Conservation (phyloP, 2,113 vertebrate species). For the Melanotaenia duboulayi region DNA sequence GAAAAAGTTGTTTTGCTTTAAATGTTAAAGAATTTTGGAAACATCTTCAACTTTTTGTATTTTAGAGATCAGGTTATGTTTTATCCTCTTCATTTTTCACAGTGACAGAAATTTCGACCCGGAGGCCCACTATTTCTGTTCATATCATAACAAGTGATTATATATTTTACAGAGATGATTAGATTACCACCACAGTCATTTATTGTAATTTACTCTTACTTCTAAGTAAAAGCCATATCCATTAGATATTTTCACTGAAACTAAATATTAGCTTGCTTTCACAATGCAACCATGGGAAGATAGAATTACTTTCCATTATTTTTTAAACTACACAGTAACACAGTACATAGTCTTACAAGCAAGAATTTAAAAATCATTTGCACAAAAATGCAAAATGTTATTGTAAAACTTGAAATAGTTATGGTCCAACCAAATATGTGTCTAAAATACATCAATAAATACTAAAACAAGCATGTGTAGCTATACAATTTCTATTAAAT, state of each 20-base stretch:
- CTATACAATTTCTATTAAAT: background rate
- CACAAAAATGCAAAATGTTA: background rate
- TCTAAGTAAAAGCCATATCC: constrained; percentile 34
- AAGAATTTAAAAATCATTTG: too few species aligned
- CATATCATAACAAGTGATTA: background rate
- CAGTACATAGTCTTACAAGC: background rate
- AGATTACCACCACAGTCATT: constrained; percentile 12
- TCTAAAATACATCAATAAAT: background rate
- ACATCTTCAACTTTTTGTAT: background rate
- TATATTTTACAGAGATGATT: background rate
- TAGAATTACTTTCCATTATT: constrained; percentile 56
- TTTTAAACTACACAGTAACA: constrained; percentile 24
- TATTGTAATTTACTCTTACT: constrained; percentile 17
- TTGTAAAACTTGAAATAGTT: too few species aligned
- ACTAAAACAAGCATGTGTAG: background rate
- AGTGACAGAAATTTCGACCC: background rate
- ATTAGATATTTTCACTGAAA: constrained; percentile 4
- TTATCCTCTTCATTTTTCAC: background rate
- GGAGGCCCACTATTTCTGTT: background rate
- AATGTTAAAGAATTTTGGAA: background rate
- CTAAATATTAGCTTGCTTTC: constrained; percentile 37
- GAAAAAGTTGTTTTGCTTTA: background rate
- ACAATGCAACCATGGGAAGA: constrained; percentile 13
- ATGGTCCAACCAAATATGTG: too few species aligned
- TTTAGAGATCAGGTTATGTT: background rate